Evolutionary conservation across 2,113 vertebrate species (phyloP), one percentile per base, ranked within the genome.

Genomic region (Pachycephala philippinensis): DNA sequence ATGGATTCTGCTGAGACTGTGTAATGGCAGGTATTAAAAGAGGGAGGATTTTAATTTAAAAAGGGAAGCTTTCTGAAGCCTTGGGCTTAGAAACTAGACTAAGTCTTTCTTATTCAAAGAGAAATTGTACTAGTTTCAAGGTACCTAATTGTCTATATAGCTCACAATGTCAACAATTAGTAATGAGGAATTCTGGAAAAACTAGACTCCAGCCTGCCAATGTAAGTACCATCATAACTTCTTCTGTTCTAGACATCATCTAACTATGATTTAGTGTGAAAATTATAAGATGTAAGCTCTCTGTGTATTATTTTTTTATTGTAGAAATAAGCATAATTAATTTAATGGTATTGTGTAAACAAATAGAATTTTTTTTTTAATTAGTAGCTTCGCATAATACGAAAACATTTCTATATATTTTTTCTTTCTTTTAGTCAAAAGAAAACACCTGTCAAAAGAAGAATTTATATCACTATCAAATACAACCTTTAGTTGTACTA

Each of bases 161-260:
- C 7, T 68, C 16, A 68, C 15, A 61, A 35, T 17, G 12, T 50
- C n/a, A 88, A 19, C 7, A 57, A 40, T 8, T n/a, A n/a, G 1
- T 37, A 50, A 31, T 5, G 24, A 83, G 31, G 37, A 30, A 52
- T 35, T 60, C 20, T 4, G 11, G 8, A 35, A 63, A 81, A 87
- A 21, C 7, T 42, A 13, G 18, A 37, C 4, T 6, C 4, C 10
- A 40, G 14, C 2, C 5, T 79, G 22, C 6, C 2, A 42, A 3
- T 22, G 26, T 14, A 60, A 39, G 3, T 19, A 37, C 3, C 2
- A 28, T 40, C 22, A 50, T 11, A 57, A 33, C 1, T 27, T 63
- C 81, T 61, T 72, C 11, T 59, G 2, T 52, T 45, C 16, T 74
- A 31, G 19, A 18, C 14, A 44, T 27, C 35, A 33, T 42, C 15